Evolutionary conservation across 2,797 vertebrate species (phyloP).

Genomic region (Phoeniculus purpureus): DNA sequence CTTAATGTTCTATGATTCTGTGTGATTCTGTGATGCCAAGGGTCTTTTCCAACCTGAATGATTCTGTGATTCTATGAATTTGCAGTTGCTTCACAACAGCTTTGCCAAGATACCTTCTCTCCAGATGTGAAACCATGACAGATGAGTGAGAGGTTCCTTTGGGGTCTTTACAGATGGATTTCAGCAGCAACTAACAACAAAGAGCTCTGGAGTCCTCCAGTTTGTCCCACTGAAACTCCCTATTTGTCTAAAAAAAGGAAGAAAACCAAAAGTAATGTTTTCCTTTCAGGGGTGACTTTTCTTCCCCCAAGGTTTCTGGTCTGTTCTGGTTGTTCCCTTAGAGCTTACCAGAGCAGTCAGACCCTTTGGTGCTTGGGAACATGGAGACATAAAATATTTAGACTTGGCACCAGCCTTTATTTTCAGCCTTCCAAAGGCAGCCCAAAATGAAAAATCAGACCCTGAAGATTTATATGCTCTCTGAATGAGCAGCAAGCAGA

Average conservation of each 20-base stretch:
- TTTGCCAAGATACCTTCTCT: neutral
- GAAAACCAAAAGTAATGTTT: neutral
- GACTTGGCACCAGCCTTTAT: constrained; percentile 23
- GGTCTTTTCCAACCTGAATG: too few relatives aligned
- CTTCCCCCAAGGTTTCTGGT: neutral
- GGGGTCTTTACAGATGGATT: neutral
- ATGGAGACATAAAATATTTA: constrained; percentile 8
- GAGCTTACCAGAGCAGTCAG: neutral
- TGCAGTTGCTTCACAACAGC: neutral
- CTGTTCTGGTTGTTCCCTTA: neutral
- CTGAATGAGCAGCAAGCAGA: neutral
- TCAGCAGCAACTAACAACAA: neutral
- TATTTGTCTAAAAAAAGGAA: neutral
- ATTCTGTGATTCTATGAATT: too few relatives aligned
- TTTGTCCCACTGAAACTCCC: neutral
- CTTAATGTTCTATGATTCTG: too few relatives aligned
- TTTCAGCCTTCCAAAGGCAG: constrained; percentile 5
- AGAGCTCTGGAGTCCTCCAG: neutral
- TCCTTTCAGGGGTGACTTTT: neutral
- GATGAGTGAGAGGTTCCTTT: neutral
- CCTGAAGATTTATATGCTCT: neutral
- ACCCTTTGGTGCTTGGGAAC: neutral
- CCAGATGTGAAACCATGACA: neutral
- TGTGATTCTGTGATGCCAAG: too few relatives aligned
- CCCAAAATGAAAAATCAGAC: neutral